Conservation (phyloP, 2,888 invertebrate species). For the Brachypalpus laphriformis region DNA sequence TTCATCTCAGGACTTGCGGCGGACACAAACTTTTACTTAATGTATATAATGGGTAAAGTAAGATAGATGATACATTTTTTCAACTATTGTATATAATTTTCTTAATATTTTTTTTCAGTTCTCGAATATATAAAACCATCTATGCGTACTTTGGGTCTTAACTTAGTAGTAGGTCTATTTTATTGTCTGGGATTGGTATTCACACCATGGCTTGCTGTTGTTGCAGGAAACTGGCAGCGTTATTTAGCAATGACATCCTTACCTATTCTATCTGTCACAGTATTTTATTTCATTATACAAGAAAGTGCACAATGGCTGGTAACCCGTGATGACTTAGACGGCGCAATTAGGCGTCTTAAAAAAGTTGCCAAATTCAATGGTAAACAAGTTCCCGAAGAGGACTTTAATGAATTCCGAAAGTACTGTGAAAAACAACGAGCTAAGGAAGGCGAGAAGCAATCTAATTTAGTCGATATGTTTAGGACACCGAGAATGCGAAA, state of each 20-base stretch:
- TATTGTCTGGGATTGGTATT: constrained; percentile 85
- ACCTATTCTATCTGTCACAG: constrained; percentile 83
- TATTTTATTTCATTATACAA: constrained; percentile 84
- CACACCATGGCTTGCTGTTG: constrained; percentile 84
- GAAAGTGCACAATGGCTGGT: constrained; percentile 87
- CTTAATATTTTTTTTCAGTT: constrained; percentile 81
- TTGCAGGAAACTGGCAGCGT: constrained; percentile 83
- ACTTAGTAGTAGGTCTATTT: constrained; percentile 85
- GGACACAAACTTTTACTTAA: constrained; percentile 86
- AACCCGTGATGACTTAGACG: constrained; percentile 84
- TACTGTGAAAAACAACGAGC: constrained; percentile 81
- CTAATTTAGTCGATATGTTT: constrained; percentile 83
- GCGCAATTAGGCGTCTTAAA: constrained; percentile 84
- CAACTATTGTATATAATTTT: neutral
- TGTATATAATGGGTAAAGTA: constrained; percentile 85
- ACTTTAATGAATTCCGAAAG: constrained; percentile 81
- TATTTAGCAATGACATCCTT: constrained; percentile 84
- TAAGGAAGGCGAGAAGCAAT: constrained; percentile 79
- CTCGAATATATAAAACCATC: constrained; percentile 86
- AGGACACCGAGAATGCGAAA: constrained; percentile 84
- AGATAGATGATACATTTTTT: constrained; percentile 41
- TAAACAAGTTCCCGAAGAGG: constrained; percentile 81
- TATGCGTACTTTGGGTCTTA: constrained; percentile 85
- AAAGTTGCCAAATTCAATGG: constrained; percentile 85
- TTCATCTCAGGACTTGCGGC: constrained; percentile 86